These are phyloP conservation scores for Cephus rjabovi DNA, from an alignment of 2,888 invertebrate genomes.

Conservation along the genomic window DNA sequence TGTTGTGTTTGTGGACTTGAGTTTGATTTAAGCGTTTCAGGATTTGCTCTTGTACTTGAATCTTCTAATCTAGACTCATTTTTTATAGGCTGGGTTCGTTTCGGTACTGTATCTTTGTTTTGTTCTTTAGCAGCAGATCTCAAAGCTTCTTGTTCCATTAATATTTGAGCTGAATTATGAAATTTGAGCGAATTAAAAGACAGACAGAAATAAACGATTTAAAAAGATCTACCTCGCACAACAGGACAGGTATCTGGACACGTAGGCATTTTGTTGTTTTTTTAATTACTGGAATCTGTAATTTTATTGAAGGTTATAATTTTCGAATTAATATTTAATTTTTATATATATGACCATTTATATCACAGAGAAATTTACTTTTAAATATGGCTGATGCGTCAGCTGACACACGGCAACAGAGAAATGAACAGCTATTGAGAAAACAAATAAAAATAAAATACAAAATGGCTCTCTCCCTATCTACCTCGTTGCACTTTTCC, in stretches of 20 bases:
- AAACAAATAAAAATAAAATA: background rate
- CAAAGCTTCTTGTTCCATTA: background rate
- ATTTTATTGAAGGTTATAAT: background rate
- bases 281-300: background rate
- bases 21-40: background rate
- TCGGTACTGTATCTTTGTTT: no score
- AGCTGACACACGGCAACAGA: background rate
- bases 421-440: background rate
- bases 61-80: background rate
- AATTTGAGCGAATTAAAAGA: background rate
- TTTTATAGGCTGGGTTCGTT: no score
- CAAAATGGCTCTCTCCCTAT: background rate
- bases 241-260: conserved; percentile 33
- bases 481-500: background rate
- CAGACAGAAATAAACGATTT: background rate
- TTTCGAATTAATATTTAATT: background rate
- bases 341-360: background rate
- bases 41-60: background rate
- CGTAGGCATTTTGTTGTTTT: conserved; percentile 21
- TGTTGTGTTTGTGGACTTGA: background rate
- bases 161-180: background rate
- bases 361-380: background rate
- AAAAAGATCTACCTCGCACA: conserved; percentile 11
- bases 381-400: background rate
- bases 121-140: no score